A percentile compares a stretch with the other conserved stretches of the same genome.
Evolutionary conservation across 2,888 invertebrate genomes (phyloP).

Genomic region (Coenonympha glycerion): DNA sequence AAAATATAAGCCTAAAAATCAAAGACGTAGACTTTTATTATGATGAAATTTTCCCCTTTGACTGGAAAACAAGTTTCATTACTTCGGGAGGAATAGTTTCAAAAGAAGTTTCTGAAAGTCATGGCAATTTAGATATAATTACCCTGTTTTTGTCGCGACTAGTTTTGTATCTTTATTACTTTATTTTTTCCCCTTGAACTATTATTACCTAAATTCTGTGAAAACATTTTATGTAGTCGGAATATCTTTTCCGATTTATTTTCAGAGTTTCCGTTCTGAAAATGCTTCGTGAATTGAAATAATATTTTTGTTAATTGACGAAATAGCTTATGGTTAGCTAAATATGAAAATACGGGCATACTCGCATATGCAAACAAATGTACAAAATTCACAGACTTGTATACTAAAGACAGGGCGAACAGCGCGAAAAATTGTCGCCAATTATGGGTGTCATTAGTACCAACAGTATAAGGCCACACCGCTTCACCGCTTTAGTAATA

Average conservation of each 20-base stretch:
- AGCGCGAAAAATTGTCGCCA: too few species aligned
- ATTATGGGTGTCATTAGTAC: too few species aligned
- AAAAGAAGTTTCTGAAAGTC: constrained; percentile 3
- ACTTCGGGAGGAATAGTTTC: background rate
- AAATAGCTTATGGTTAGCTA: too few species aligned
- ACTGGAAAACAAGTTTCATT: constrained; percentile 10
- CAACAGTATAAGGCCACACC: too few species aligned
- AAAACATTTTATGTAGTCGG: background rate
- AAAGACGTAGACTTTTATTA: too few species aligned
- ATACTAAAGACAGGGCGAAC: too few species aligned
- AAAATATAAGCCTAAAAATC: too few species aligned
- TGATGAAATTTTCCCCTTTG: background rate
- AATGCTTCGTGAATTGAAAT: background rate
- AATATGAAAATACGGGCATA: too few species aligned
- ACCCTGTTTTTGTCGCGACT: constrained; percentile 25
- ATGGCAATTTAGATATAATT: constrained; percentile 19
- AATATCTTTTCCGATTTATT: too few species aligned
- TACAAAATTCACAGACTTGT: too few species aligned
- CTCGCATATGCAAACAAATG: background rate
- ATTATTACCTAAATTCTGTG: background rate
- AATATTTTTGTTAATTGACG: background rate
- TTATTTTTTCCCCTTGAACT: constrained; percentile 3
- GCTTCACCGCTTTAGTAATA: too few species aligned
- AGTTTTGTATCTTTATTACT: constrained; percentile 18
- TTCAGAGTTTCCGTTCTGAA: background rate